Base-by-base conservation (phyloP, 2,888 invertebrate genomes). In the Noctua janthina region DNA sequence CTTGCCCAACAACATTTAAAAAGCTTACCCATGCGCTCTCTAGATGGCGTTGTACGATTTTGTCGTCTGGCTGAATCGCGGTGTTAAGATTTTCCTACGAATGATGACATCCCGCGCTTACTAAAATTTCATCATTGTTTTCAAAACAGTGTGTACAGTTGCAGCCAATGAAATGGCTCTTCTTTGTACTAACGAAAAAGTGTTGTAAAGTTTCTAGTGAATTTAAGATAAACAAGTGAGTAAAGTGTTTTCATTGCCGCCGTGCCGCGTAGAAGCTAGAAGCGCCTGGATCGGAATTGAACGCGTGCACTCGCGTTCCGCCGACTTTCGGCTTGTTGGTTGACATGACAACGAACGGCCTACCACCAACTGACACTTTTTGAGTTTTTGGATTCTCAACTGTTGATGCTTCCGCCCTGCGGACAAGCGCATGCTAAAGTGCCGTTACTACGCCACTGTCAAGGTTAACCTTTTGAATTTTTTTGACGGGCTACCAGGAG, bases 31-130 rank as follows among this genome's bases (percentile, higher is more conserved):
- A 8, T 51, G 20, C 1, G 51, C 74, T 86, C 79, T 17, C 84
- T 84, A 84, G 84, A 84, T 84, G 84, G 86, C 84, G 84, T 86
- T 84, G 86, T 86, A 56, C 73, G 10, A 15, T 51, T 62, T 11
- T 13, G 13, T 8, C n/a, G 43, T 51, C 0, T 29, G 4, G 20
- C 87, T 84, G 84, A 86, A 84, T 83, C 83, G 83, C 84, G 84
- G 79, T 84, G 87, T 84, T 73, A 84, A 86, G 86, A 86, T 83
- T 84, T 66, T 79, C 84, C 69, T 68, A 23, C 72, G 54, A 5
- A 66, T 66, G 72, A n/a, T 79, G 79, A 83, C 83, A 17, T 69
- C 39, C 23, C 72, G 79, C 68, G 51, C 35, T 17, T n/a, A 29
- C 15, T 0, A 0, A 4, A 2, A 0, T 0, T 8, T 23, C 10